Conservation (phyloP, 2,797 vertebrate species). For the Mus spretus region DNA sequence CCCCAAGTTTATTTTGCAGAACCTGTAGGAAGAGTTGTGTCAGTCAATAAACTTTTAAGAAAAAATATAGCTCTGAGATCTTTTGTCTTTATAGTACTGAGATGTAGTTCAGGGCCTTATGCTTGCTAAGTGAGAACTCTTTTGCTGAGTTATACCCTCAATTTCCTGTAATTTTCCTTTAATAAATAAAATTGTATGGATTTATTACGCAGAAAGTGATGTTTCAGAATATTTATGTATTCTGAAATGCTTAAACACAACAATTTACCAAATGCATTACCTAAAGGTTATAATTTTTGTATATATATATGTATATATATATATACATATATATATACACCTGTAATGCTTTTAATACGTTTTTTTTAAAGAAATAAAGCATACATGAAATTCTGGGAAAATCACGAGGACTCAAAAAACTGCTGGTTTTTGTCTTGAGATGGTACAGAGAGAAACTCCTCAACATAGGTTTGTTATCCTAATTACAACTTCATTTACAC, state of each 20-base stretch:
- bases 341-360: background rate
- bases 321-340: background rate
- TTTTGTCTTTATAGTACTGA: background rate
- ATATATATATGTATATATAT: no score
- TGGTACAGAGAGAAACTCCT: background rate
- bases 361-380: background rate
- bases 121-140: background rate
- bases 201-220: background rate
- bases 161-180: background rate
- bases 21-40: background rate
- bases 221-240: background rate
- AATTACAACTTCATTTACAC: background rate
- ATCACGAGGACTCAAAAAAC: background rate
- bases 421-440: background rate
- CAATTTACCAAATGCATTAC: background rate
- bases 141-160: background rate
- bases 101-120: background rate
- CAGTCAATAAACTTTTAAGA: slow-evolving; percentile 10
- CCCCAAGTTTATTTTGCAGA: background rate
- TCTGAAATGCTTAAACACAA: background rate
- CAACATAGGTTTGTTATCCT: background rate
- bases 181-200: background rate
- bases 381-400: background rate
- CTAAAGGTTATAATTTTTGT: background rate
- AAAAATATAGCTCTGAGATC: background rate